These are phyloP conservation scores for Rhadina sibilatrix DNA, from an alignment of 2,113 vertebrate genomes.

Conservation along the genomic window DNA sequence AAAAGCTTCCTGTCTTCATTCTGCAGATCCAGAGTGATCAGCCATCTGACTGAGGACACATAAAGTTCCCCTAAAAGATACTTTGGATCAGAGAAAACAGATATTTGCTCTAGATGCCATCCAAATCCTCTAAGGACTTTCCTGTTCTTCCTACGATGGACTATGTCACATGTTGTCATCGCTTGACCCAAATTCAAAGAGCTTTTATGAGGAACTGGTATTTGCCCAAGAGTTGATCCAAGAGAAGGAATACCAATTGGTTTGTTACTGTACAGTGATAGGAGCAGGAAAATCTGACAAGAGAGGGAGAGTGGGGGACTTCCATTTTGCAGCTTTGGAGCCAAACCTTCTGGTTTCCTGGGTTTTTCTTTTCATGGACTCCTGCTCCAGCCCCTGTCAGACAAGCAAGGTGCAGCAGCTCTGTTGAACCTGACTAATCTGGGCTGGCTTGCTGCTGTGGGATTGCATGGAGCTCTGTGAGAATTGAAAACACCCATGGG, in stretches of 20 bases:
- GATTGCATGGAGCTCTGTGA: background rate
- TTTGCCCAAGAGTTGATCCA: background rate
- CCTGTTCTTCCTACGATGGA: background rate
- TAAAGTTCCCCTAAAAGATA: background rate
- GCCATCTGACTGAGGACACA: background rate
- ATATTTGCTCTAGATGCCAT: background rate
- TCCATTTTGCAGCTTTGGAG: background rate
- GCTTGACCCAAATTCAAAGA: background rate
- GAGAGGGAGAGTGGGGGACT: background rate
- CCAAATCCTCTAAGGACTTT: background rate
- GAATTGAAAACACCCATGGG: background rate
- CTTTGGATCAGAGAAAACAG: background rate
- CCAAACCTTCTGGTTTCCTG: background rate
- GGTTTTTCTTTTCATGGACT: background rate
- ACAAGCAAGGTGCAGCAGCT: background rate
- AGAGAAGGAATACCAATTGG: background rate
- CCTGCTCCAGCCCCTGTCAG: background rate
- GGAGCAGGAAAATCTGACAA: background rate
- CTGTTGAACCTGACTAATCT: rapidly evolving
- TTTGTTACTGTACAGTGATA: background rate
- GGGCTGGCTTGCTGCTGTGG: background rate
- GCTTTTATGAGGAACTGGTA: background rate
- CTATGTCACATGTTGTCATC: rapidly evolving
- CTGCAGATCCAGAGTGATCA: background rate
- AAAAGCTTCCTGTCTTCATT: background rate